These are phyloP conservation scores for Neolamprologus kungweensis DNA, from an alignment of 2,113 vertebrate species.

Conservation along the genomic window DNA sequence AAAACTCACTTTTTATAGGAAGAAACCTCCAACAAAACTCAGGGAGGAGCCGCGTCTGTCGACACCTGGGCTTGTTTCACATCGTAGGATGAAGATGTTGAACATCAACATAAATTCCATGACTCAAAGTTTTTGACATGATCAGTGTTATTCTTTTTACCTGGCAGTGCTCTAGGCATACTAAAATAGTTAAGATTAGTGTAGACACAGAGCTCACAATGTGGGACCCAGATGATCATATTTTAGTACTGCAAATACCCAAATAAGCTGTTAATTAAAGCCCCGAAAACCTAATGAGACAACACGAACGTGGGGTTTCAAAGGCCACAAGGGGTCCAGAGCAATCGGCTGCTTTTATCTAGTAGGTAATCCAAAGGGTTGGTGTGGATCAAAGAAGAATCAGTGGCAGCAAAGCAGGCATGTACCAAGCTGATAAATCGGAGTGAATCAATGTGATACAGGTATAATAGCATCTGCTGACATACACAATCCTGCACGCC, in stretches of 20 bases:
- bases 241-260: neutral
- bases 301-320: neutral
- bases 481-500: neutral
- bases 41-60: neutral
- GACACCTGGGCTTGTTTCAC: neutral
- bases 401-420: neutral
- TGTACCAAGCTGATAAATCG: neutral
- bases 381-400: neutral
- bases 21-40: neutral
- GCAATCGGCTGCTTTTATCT: neutral
- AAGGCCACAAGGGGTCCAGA: neutral
- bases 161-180: neutral
- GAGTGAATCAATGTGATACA: neutral
- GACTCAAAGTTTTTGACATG: neutral
- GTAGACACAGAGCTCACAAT: neutral
- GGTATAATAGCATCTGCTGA: neutral
- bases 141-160: neutral
- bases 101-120: neutral
- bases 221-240: fast-evolving
- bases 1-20: neutral
- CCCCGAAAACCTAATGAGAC: neutral
- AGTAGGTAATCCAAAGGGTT: neutral
- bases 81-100: neutral
- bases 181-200: neutral
- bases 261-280: neutral